These are phyloP conservation scores for Propithecus coquereli DNA, from an alignment of 2,113 vertebrate species.

Conservation along the genomic window DNA sequence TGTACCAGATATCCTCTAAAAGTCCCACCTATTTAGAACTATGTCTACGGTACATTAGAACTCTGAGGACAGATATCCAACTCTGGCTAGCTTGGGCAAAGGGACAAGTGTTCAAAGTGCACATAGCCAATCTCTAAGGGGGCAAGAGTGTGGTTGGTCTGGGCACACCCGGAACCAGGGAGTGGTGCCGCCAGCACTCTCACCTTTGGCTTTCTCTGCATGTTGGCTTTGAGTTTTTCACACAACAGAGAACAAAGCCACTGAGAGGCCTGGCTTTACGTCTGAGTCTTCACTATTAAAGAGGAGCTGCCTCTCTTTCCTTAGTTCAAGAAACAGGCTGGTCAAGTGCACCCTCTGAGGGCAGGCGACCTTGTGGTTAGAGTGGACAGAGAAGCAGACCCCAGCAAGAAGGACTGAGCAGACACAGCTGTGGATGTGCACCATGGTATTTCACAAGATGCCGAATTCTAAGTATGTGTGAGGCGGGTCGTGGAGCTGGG, in stretches of 20 bases:
- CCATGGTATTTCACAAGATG: background rate
- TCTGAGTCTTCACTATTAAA: background rate
- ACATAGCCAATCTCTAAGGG: rapidly evolving
- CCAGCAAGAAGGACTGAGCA: background rate
- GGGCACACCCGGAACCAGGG: background rate
- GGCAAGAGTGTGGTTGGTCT: background rate
- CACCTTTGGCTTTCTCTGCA: background rate
- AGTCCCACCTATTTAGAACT: background rate
- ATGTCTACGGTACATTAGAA: background rate
- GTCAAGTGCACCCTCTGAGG: background rate
- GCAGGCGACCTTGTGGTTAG: background rate
- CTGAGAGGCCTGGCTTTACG: background rate
- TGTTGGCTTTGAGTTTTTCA: background rate
- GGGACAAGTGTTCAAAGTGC: background rate
- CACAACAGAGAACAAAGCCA: background rate
- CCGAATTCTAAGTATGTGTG: background rate
- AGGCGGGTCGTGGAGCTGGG: too few relatives aligned
- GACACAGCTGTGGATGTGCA: background rate
- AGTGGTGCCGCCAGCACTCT: too few relatives aligned
- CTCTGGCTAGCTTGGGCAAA: background rate
- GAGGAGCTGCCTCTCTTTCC: background rate
- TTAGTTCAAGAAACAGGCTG: background rate
- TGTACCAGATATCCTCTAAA: background rate
- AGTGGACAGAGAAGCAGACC: background rate
- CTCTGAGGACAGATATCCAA: background rate